Evolutionary conservation across 23 tunicate genomes (phyloP).

Genomic region (Trididemnum nubilum): DNA sequence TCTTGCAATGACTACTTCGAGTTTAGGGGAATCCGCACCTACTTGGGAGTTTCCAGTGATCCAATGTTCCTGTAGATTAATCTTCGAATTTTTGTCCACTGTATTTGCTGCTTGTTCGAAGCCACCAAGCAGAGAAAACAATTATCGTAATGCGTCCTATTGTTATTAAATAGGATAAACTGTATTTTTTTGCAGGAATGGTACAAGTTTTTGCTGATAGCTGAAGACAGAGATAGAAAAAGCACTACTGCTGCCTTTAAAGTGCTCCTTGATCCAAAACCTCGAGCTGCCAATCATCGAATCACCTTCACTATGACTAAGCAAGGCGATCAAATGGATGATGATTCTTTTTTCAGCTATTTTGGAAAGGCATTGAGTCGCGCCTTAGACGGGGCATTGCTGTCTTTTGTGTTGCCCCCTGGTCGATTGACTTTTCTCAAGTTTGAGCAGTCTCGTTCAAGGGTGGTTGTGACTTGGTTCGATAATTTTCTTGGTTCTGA

Average conservation of each 20-base stretch:
- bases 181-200: constrained; percentile 29
- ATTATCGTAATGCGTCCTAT: no score
- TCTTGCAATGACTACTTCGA: no score
- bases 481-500: constrained; percentile 39
- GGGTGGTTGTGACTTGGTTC: constrained; percentile 60
- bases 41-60: no score
- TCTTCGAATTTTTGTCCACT: no score
- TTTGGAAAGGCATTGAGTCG: background rate
- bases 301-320: constrained; percentile 23
- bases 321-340: background rate
- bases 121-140: no score
- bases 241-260: constrained; percentile 28
- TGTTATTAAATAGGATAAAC: no score
- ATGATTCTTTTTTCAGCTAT: background rate
- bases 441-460: background rate
- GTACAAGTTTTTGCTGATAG: constrained; percentile 31
- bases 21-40: no score
- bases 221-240: constrained; percentile 44
- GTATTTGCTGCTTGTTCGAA: no score
- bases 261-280: constrained; percentile 29
- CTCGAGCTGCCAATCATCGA: constrained; percentile 58
- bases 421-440: constrained; percentile 54
- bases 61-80: no score
- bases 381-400: background rate
- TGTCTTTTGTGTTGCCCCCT: constrained; percentile 26